phyloP scores from a whole-genome alignment of 2,797 vertebrate genomes.

The Argentina silus region DNA sequence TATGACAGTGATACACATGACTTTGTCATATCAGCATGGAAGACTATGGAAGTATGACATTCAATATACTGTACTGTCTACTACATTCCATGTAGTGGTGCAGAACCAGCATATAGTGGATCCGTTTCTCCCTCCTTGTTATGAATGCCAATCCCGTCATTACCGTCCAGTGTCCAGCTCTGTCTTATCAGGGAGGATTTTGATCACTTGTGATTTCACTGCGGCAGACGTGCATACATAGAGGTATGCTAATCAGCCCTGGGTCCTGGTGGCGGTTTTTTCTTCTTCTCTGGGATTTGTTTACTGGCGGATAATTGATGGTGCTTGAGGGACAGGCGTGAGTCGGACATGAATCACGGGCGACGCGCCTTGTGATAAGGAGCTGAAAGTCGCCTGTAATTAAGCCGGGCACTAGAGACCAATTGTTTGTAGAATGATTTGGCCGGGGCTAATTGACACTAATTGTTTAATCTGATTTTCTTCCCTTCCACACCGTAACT shows the following conservation, averaged over 20 bases:
- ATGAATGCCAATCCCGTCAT: conserved; percentile 22
- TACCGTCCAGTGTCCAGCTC: conserved; percentile 43
- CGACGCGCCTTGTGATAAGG: conserved; percentile 90
- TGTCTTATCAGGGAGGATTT: conserved; percentile 56
- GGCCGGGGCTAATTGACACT: conserved; percentile 99
- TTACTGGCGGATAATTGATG: conserved; percentile 98
- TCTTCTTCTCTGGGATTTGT: conserved; percentile 91
- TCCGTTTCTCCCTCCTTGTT: conserved; percentile 17
- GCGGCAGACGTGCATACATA: conserved; percentile 69
- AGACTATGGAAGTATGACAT: neutral
- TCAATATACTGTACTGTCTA: neutral
- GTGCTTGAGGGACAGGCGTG: conserved; percentile 94
- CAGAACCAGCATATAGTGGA: conserved; percentile 2
- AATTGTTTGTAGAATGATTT: conserved; percentile 99
- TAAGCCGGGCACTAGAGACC: conserved; percentile 98
- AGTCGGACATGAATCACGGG: conserved; percentile 96
- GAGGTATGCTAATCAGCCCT: conserved; percentile 16
- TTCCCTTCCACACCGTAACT: conserved; percentile 79
- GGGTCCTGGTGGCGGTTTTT: conserved; percentile 35
- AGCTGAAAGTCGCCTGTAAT: conserved; percentile 97
- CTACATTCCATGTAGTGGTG: neutral
- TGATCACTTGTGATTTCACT: conserved; percentile 62
- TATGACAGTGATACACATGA: neutral
- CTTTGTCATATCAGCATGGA: neutral
- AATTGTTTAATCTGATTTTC: conserved; percentile 99